phyloP scores from a whole-genome alignment of 2,888 invertebrate species.

The Peribatodes rhomboidaria region DNA sequence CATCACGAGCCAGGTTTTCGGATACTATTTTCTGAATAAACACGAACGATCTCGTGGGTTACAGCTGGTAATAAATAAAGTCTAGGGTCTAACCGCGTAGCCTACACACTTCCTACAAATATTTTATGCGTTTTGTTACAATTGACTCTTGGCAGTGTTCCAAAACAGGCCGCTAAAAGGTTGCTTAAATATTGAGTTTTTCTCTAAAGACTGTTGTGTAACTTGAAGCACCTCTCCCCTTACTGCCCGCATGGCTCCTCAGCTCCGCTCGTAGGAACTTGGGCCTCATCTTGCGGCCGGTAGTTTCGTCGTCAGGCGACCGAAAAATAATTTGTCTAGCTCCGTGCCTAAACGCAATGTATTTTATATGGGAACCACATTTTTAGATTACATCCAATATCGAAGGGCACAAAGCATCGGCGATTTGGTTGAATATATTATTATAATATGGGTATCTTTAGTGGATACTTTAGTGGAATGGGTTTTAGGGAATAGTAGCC shows the following conservation, averaged over 20 bases:
- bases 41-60: too few relatives aligned
- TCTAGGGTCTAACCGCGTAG: too few relatives aligned
- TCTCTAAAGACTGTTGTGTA: neutral
- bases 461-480: neutral
- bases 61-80: too few relatives aligned
- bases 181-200: too few relatives aligned
- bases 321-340: constrained; percentile 38
- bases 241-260: neutral
- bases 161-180: too few relatives aligned
- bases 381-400: constrained; percentile 28
- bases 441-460: neutral
- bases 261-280: neutral
- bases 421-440: constrained; percentile 15
- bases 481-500: too few relatives aligned
- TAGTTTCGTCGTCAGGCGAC: constrained; percentile 36
- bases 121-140: too few relatives aligned
- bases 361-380: constrained; percentile 18
- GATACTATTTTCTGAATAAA: too few relatives aligned
- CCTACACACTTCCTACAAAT: too few relatives aligned
- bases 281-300: constrained; percentile 11
- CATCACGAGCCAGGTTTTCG: too few relatives aligned
- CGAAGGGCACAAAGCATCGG: constrained; percentile 14
- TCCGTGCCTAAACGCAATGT: constrained; percentile 23
- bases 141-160: too few relatives aligned
- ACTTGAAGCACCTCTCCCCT: neutral